These are phyloP conservation scores for Polypedilum pembai DNA, from an alignment of 1,140 invertebrate genomes.

Conservation along the genomic window DNA sequence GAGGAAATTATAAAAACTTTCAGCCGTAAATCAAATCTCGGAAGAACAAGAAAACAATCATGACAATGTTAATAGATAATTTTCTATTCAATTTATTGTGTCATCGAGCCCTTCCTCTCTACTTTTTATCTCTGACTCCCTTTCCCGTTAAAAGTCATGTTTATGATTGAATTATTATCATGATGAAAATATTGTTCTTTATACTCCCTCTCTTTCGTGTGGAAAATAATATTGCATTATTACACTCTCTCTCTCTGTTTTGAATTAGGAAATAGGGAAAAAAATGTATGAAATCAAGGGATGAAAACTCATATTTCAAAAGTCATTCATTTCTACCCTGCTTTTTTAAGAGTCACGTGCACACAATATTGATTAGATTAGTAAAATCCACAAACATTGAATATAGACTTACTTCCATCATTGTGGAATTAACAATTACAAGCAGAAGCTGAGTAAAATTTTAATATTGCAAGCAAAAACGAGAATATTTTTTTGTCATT, in stretches of 20 bases:
- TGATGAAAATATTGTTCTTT: conserved; percentile 14
- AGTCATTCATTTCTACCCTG: background rate
- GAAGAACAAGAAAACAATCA: background rate
- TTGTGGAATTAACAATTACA: no score
- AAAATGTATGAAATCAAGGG: background rate
- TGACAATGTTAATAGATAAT: conserved; percentile 14
- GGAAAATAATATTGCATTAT: no score
- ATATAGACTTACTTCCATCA: no score
- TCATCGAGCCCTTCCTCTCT: conserved; percentile 12
- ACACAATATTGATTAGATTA: conserved; percentile 26
- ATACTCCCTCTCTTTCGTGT: background rate
- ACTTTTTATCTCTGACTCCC: background rate
- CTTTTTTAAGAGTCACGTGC: conserved; percentile 9
- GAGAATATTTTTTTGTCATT: no score
- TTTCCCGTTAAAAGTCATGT: conserved; percentile 21
- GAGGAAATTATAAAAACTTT: background rate
- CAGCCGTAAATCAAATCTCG: background rate
- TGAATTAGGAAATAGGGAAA: no score
- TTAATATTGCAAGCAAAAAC: no score
- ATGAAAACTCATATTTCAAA: background rate
- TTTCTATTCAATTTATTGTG: conserved; percentile 25
- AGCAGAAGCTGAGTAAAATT: background rate
- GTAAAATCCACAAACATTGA: background rate
- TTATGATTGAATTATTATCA: conserved; percentile 29
- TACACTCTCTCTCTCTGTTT: no score